phyloP scores from a whole-genome alignment of 1,140 invertebrate genomes.

The Aphaenogaster floridana region DNA sequence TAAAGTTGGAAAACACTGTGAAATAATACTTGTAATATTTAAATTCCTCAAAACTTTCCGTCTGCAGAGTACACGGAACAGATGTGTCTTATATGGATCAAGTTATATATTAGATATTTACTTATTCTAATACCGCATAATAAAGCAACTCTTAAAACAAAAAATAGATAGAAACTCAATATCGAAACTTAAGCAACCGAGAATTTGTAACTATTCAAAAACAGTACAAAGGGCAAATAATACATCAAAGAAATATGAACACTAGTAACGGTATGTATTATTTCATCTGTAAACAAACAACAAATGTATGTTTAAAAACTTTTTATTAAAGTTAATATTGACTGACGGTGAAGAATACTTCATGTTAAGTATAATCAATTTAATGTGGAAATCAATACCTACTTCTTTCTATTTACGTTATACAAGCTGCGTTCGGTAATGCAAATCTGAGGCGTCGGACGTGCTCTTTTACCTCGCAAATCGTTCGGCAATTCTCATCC shows the following conservation, averaged over 20 bases:
- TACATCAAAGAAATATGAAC: neutral
- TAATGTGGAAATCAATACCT: no score
- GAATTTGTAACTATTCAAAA: neutral
- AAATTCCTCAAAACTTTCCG: neutral
- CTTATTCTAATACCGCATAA: neutral
- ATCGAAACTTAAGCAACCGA: neutral
- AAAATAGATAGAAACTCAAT: neutral
- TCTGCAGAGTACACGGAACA: neutral
- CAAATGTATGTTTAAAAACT: neutral
- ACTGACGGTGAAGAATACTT: no score
- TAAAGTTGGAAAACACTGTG: neutral
- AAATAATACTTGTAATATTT: no score
- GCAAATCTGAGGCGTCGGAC: no score
- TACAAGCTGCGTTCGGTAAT: no score
- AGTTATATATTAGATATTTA: neutral
- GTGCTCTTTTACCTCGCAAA: no score
- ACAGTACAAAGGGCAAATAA: neutral
- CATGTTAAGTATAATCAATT: no score
- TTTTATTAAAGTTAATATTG: neutral
- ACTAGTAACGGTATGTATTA: neutral
- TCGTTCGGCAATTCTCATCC: no score
- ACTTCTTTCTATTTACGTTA: no score
- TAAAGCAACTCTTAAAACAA: neutral
- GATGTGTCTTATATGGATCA: neutral
- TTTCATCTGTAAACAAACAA: neutral